Percentiles rank a stretch among this genome's conserved stretches.
Evolutionary conservation across 2,113 vertebrate genomes (phyloP).

Genomic region (Saimiri boliviensis): DNA sequence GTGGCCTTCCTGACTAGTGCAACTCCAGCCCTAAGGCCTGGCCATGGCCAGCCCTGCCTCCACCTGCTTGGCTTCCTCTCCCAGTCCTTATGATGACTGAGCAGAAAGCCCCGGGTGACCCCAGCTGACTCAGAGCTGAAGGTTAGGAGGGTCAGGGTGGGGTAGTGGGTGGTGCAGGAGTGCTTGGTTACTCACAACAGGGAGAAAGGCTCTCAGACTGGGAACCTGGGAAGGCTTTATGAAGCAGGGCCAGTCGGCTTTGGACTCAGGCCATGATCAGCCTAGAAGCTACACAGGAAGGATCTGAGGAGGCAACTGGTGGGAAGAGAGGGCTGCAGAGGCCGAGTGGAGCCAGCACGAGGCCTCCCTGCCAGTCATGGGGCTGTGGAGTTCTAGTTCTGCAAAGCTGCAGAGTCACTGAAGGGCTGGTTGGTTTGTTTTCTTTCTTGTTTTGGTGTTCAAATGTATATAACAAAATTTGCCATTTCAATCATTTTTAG

Average conservation of each 20-base stretch:
- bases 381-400: not conserved
- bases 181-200: not conserved
- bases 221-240: not conserved
- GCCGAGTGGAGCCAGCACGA: not conserved
- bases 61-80: not conserved
- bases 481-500: not conserved
- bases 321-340: not conserved
- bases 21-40: not conserved
- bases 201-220: not conserved
- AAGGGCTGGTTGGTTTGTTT: not conserved
- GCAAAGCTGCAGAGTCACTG: not conserved
- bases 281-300: not conserved
- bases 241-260: not conserved
- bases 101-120: not conserved
- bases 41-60: not conserved
- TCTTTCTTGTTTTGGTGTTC: not conserved
- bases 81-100: not conserved
- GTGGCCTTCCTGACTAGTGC: not conserved
- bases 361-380: not conserved
- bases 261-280: not conserved
- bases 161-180: not conserved
- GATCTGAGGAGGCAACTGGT: not conserved
- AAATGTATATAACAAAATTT: not conserved
- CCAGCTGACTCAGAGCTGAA: slow-evolving; percentile 14
- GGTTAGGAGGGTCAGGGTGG: not conserved